A percentile compares a stretch with the other conserved stretches of the same genome.
phyloP scores from a whole-genome alignment of 2,888 invertebrate genomes.

The Eueremaeus valkanovi region DNA sequence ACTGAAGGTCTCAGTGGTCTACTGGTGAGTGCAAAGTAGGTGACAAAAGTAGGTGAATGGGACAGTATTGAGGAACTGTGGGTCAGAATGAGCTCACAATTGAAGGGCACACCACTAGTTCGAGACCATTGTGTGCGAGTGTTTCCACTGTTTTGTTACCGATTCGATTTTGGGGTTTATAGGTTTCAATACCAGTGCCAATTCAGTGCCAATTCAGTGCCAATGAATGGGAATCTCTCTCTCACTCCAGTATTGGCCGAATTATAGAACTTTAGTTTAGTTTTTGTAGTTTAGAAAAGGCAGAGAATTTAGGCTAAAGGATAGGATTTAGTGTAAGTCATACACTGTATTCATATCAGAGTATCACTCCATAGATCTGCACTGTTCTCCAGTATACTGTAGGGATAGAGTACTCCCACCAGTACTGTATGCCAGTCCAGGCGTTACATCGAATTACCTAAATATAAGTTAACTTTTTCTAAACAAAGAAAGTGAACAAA shows the following conservation, averaged over 20 bases:
- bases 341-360: not conserved
- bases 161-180: constrained; percentile 28
- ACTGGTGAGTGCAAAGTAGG: constrained; percentile 35
- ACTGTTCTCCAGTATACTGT: too few relatives aligned
- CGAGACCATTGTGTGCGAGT: constrained; percentile 2
- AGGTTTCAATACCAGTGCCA: constrained; percentile 25
- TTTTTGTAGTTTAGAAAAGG: not conserved
- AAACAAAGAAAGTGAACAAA: constrained; percentile 6
- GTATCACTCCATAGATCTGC: not conserved
- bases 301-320: constrained; percentile 16
- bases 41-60: constrained; percentile 37
- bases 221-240: not conserved
- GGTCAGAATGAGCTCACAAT: constrained; percentile 30
- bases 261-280: not conserved
- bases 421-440: not conserved
- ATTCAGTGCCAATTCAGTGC: too few relatives aligned
- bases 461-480: too few relatives aligned
- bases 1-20: constrained; percentile 19
- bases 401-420: not conserved
- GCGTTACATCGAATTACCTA: not conserved
- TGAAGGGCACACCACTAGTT: constrained; percentile 29
- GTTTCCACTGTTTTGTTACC: not conserved
- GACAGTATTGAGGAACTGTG: constrained; percentile 36
- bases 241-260: constrained; percentile 6
- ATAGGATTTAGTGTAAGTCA: not conserved